A percentile compares a stretch with the other conserved stretches of the same genome.
Evolutionary conservation across 2,888 invertebrate genomes (phyloP).

Genomic region (Teleiodes luculella): DNA sequence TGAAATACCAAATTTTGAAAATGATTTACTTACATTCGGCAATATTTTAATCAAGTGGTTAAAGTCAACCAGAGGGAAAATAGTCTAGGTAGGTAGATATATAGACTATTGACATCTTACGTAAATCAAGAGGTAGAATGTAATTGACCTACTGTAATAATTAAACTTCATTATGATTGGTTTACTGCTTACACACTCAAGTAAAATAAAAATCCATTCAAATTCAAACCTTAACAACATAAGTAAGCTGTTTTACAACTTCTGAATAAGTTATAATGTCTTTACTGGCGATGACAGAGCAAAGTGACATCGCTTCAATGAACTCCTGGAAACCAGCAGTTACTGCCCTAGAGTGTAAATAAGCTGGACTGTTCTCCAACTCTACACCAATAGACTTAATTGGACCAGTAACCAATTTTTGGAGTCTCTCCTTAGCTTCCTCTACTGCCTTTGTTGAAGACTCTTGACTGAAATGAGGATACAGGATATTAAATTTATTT

Average conservation of each 20-base stretch:
- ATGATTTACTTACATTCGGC: no score
- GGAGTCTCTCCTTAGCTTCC: slow-evolving; percentile 82
- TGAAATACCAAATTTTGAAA: no score
- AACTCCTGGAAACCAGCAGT: slow-evolving; percentile 85
- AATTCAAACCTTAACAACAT: slow-evolving; percentile 32
- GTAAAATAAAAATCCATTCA: no score
- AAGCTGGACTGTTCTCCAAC: slow-evolving; percentile 83
- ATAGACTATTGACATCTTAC: no score
- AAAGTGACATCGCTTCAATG: slow-evolving; percentile 90
- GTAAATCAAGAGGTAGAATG: no score
- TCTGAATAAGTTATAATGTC: slow-evolving; percentile 80
- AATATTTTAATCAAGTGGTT: no score
- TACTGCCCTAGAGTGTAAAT: slow-evolving; percentile 56
- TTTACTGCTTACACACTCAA: no score
- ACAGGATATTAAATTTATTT: no score
- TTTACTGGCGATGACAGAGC: slow-evolving; percentile 81
- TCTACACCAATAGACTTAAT: slow-evolving; percentile 83
- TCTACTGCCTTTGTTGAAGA: slow-evolving; percentile 45
- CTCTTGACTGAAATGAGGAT: slow-evolving; percentile 50
- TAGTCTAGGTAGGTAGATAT: no score
- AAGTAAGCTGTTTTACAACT: slow-evolving; percentile 76
- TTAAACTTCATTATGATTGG: no score
- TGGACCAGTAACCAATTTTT: slow-evolving; percentile 77
- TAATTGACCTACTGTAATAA: no score
- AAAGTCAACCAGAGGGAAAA: no score